Base-by-base conservation (phyloP, 2,888 invertebrate genomes). In the Eupelmus urozonus region DNA sequence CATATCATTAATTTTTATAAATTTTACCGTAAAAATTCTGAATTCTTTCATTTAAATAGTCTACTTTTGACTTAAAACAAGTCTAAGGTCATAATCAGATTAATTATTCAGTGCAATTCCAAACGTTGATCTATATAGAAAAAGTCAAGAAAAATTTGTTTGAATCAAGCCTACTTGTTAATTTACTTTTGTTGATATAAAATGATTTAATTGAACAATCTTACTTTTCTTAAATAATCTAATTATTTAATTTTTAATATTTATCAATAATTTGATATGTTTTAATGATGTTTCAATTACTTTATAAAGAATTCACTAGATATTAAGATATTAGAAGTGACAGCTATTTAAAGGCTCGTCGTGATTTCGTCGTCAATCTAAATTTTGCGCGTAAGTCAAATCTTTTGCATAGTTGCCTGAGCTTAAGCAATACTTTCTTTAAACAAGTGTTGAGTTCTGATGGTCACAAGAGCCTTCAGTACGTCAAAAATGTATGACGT, bases 1-100 rank as follows among this genome's bases (percentile, higher is more conserved):
- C 18, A 40, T 53, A 69, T 60, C 40, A 70, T 49, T 18, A 55
- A 62, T 66, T 45, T 7, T 75, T 74, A 73, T 45, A 75, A 70
- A 75, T 60, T n/a, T 27, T 20, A 60, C 62, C 16, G 60, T 75
- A 71, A 66, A 79, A 74, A 79, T 71, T 76, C 75, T 76, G 75
- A 72, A 75, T 66, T 60, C 16, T 74, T 9, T 45, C 25, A 67
- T 72, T 51, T 60, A 25, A 69, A 53, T 69, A 59, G 27, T 62
- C n/a, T 74, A 51, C 65, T 51, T 51, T 29, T 67, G 55, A 51
- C 42, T 69, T 16, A 45, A 34, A 73, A 25, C 53, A 3, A 74
- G 63, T 66, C 62, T 67, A 11, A 69, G 23, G 65, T 70, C 23
- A 18, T 27, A 53, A 65, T 60, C 13, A 23, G 34, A 72, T 59